phyloP scores from a whole-genome alignment of 2,797 vertebrate genomes.

The Syngnathus acus region DNA sequence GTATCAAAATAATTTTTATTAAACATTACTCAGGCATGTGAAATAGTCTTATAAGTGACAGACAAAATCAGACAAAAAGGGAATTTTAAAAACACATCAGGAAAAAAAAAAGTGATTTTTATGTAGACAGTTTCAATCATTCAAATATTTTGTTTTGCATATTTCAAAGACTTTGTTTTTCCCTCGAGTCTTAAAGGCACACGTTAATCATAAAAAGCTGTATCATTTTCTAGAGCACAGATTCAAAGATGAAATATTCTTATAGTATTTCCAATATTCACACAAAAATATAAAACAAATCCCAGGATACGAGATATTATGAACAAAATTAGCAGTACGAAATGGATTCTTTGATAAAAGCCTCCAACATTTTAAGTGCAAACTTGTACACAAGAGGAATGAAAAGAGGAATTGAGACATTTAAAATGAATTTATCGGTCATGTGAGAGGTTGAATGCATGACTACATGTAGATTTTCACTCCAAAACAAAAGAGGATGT shows the following conservation, averaged over 20 bases:
- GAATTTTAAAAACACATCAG: not conserved
- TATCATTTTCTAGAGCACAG: not conserved
- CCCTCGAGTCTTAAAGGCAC: not conserved
- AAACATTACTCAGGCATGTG: slow-evolving; percentile 22
- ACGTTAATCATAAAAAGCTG: not conserved
- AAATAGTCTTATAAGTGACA: not conserved
- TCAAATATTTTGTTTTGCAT: not conserved
- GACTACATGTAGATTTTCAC: not conserved
- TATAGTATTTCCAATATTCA: not conserved
- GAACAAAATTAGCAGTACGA: not conserved
- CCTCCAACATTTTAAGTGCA: not conserved
- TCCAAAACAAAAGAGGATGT: not conserved
- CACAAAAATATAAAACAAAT: not conserved
- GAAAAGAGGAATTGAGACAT: not conserved
- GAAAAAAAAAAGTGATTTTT: not conserved
- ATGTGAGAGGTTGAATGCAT: not conserved
- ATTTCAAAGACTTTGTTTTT: not conserved
- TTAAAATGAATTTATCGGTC: not conserved
- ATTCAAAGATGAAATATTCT: not conserved
- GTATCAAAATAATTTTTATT: slow-evolving; percentile 61
- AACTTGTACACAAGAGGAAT: not conserved
- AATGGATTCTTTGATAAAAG: not conserved
- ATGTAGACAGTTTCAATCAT: not conserved
- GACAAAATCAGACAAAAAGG: not conserved
- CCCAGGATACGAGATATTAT: no score